These are phyloP conservation scores for Pelosia muscerda DNA, from an alignment of 2,888 invertebrate genomes.

Conservation along the genomic window DNA sequence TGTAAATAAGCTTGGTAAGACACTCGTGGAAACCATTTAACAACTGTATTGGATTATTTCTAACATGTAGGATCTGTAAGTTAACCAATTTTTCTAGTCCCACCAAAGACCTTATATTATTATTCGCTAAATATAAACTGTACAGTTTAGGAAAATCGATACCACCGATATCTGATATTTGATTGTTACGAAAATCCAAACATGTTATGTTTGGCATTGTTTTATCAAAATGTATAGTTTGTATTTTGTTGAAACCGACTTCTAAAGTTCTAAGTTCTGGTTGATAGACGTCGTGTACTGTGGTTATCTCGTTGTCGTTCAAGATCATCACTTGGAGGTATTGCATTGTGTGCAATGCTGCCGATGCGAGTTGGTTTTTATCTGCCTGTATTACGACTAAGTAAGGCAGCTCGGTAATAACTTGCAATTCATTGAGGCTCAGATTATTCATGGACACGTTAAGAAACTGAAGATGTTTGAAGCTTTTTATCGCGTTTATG, in stretches of 20 bases:
- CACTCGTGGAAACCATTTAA: constrained; percentile 82
- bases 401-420: constrained; percentile 81
- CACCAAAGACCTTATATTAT: constrained; percentile 88
- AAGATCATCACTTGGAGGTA: constrained; percentile 88
- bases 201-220: constrained; percentile 77
- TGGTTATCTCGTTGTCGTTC: constrained; percentile 82
- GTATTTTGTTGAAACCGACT: constrained; percentile 81
- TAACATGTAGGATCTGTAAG: constrained; percentile 90
- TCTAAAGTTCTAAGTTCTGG: constrained; percentile 85
- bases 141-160: constrained; percentile 86
- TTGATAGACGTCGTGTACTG: constrained; percentile 84
- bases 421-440: constrained; percentile 78
- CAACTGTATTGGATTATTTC: constrained; percentile 88
- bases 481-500: constrained; percentile 79
- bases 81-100: constrained; percentile 88
- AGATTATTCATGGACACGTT: constrained; percentile 86
- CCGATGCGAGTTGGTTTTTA: constrained; percentile 81
- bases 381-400: constrained; percentile 87
- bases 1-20: constrained; percentile 79
- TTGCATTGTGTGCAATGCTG: constrained; percentile 80
- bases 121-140: constrained; percentile 92
- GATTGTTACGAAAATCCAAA: constrained; percentile 85
- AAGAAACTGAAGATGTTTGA: constrained; percentile 86
- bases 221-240: constrained; percentile 61
- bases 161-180: constrained; percentile 75